Evolutionary conservation across 2,113 vertebrate species (phyloP), one percentile per base, ranked within the genome.

Genomic region (Seriola quinqueradiata): DNA sequence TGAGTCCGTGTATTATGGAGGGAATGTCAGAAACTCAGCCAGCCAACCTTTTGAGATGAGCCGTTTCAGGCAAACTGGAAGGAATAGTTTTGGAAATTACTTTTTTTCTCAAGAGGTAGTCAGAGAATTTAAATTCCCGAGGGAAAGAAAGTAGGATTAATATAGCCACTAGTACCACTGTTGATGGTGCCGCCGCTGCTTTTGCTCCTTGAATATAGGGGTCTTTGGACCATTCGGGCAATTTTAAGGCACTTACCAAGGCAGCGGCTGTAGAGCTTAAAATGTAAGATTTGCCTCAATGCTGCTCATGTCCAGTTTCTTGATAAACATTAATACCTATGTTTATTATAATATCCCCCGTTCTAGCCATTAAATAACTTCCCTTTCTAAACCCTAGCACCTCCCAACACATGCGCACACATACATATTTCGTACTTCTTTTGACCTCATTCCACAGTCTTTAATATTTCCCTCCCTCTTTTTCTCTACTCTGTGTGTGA

Each of bases 51-150:
- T 75, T 81, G 46, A 74, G 66, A 13, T 71, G 42, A 84, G 38
- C 50, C 40, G 40, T 85, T 74, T 83, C 77, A 81, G n/a, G 54
- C n/a, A 78, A 69, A 67, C 71, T 72, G 75, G 57, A 83, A 68
- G 32, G 66, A 63, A 68, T 44, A 28, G 61, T 84, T 64, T 80
- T 17, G 25, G 68, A 60, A 60, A 38, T 38, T 66, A 59, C 1
- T 58, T 67, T 77, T 46, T 36, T 25, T 52, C 40, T 68, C 25
- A 10, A 60, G 50, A 66, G 48, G 19, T 40, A 67, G 38, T 48
- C 23, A 81, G 38, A 61, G 13, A 38, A 40, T 66, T 63, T 25
- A 58, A 32, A 64, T 36, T 81, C 40, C 60, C 13, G 23, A 46
- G 36, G n/a, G 32, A 75, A 54, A 25, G 25, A 40, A 42, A 57